These are phyloP conservation scores for Kryphioiulus occultus DNA, from an alignment of 2,888 invertebrate species.

Conservation along the genomic window DNA sequence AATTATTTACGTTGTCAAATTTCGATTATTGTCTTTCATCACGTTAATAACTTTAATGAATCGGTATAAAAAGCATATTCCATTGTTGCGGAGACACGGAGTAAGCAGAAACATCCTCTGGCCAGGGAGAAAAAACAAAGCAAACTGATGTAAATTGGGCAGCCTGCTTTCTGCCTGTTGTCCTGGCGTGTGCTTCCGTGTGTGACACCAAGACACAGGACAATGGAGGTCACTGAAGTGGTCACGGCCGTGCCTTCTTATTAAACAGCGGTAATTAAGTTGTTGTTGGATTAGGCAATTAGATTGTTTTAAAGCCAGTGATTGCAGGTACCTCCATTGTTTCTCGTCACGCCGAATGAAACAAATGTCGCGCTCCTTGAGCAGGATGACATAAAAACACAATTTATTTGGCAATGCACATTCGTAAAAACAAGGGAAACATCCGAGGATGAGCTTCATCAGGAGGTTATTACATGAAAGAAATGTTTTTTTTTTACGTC, in stretches of 20 bases:
- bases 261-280: slow-evolving; percentile 45
- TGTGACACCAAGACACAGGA: slow-evolving; percentile 38
- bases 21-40: slow-evolving; percentile 12
- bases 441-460: neutral
- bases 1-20: slow-evolving; percentile 24
- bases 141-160: neutral
- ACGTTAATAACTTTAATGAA: slow-evolving; percentile 29
- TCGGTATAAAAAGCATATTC: neutral
- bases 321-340: slow-evolving; percentile 45
- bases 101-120: neutral
- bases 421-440: neutral
- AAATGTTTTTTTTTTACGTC: neutral
- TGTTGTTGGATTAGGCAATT: slow-evolving; percentile 46
- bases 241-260: slow-evolving; percentile 17
- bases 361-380: slow-evolving; percentile 46
- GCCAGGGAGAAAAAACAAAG: neutral
- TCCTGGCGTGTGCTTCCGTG: slow-evolving; percentile 45
- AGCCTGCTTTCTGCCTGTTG: neutral
- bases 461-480: slow-evolving; percentile 12
- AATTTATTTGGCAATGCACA: slow-evolving; percentile 14
- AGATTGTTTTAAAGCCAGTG: slow-evolving; percentile 11
- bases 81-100: neutral
- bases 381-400: slow-evolving; percentile 43
- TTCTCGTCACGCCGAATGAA: slow-evolving; percentile 44
- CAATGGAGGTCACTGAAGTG: slow-evolving; percentile 16